Base-by-base conservation (phyloP, 2,888 invertebrate species). In the Apeira syringaria region DNA sequence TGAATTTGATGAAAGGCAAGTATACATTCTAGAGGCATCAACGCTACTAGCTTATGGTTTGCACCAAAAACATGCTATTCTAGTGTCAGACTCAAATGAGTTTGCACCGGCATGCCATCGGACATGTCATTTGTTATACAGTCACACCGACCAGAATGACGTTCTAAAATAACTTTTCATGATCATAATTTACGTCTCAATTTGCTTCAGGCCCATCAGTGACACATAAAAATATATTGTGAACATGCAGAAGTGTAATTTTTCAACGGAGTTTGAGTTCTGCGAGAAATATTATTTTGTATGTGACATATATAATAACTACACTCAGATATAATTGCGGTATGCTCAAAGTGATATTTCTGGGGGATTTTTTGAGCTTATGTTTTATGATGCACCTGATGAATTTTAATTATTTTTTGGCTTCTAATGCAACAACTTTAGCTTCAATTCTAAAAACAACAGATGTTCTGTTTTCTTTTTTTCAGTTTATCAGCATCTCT, bases 81-180 rank as follows among this genome's bases (percentile, higher is more conserved):
- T 45, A 30, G 37, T 35, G 25, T 30, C 41, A 45, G 44, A 32
- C 45, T 34, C 32, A 32, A 39, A 40, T 48, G 32, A 49, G 42
- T 47, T 52, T 38, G 39, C 54, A 40, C 45, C 30, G 35, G 45
- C 53, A 46, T 42, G 17, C 17, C 28, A 37, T 38, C 30, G 39
- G 64, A 67, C 64, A 65, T 70, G 64, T 68, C 69, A 80, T 80
- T 80, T 77, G 70, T 77, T 70, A 71, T 52, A 46, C 59, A 56
- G 64, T 70, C 69, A 68, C 68, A 50, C 54, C 51, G 39, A 25
- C 39, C 48, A 48, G 37, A 43, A 47, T 50, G 48, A 45, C 54
- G 43, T 56, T 52, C 58, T 22, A 74, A 72, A 76, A 72, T 65
- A 72, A 61, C 64, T 65, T 63, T 53, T 69, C 61, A 56, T 36